Base-by-base conservation (phyloP, 1,140 invertebrate genomes). In the Drosophila asahinai region DNA sequence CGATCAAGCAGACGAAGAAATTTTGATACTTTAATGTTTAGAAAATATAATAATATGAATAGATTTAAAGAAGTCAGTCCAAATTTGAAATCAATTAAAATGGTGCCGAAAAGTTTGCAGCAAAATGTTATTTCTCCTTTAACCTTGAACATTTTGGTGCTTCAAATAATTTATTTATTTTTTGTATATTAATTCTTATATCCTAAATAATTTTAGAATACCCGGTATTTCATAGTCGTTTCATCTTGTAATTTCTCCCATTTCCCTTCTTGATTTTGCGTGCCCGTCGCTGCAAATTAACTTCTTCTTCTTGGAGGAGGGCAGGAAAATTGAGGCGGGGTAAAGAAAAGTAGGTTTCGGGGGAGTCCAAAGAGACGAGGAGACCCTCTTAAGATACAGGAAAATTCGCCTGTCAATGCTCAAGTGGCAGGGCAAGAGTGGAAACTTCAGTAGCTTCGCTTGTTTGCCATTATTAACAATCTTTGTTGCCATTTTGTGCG, bases 401-500 rank as follows among this genome's bases (percentile, higher is more conserved):
- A 36, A 71, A 67, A 68, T 70, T 58, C 68, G 68, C 71, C 77
- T 75, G 78, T 80, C 77, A 75, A 74, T 80, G 77, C 62, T 80
- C 70, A 68, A 80, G 78, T 80, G 77, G 62, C 77, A 55, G 45
- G 52, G 70, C 54, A 47, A 61, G 51, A 79, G 77, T 74, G 70
- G 77, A 51, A 74, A 68, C 77, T 64, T 70, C 57, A 78, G 84
- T 81, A 80, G 84, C 81, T 79, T 38, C 79, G 86, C 86, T 89
- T 90, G 86, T 86, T 87, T 90, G 81, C 82, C 86, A 90, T 91
- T 90, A 90, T 91, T 90, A 90, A 90, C 86, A 90, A 90, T 90
- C 86, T 91, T 91, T 90, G 81, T 90, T 86, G 75, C 78, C 84
- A 77, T 84, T 84, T 80, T 74, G 42, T 72, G 54, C 40, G 58